These are phyloP conservation scores for Drosophila demipolita DNA, from an alignment of 2,888 invertebrate genomes.

Conservation along the genomic window DNA sequence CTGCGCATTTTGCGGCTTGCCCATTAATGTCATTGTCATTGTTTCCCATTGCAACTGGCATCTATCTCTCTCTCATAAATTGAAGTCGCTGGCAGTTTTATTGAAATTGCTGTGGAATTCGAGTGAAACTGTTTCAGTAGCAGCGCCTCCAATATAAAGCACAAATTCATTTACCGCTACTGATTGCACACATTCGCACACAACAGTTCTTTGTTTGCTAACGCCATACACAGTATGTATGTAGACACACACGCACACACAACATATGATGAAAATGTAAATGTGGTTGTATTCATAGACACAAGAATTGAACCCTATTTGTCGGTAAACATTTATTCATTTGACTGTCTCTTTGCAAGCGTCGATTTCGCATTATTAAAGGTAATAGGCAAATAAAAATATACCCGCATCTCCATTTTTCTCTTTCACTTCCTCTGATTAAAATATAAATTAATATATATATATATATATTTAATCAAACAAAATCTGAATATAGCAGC, in stretches of 20 bases:
- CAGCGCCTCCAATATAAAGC: slow-evolving; percentile 8
- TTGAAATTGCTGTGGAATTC: slow-evolving; percentile 15
- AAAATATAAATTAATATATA: no score
- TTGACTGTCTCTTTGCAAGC: slow-evolving; percentile 39
- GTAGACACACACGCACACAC: background rate
- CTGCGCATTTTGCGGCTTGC: slow-evolving; percentile 31
- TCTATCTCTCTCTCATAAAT: slow-evolving; percentile 18
- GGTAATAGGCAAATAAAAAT: slow-evolving; percentile 24
- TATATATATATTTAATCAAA: slow-evolving; percentile 16
- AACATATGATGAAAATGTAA: slow-evolving; percentile 13
- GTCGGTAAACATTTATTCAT: slow-evolving; percentile 45
- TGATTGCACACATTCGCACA: slow-evolving; percentile 2
- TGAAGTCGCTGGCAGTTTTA: slow-evolving; percentile 23
- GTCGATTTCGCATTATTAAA: slow-evolving; percentile 10
- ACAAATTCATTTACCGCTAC: slow-evolving; percentile 32
- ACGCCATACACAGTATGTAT: background rate
- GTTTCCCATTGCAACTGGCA: slow-evolving; percentile 7
- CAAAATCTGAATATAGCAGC: slow-evolving; percentile 25
- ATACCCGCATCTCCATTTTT: background rate
- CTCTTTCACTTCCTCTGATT: background rate
- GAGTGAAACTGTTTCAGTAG: slow-evolving; percentile 4
- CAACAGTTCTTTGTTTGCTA: background rate
- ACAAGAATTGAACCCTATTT: slow-evolving; percentile 34
- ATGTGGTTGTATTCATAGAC: slow-evolving; percentile 7
- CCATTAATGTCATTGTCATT: background rate